Evolutionary conservation across 2,797 vertebrate species (phyloP), one percentile per base, ranked within the genome.

Genomic region (Tragelaphus eurycerus): DNA sequence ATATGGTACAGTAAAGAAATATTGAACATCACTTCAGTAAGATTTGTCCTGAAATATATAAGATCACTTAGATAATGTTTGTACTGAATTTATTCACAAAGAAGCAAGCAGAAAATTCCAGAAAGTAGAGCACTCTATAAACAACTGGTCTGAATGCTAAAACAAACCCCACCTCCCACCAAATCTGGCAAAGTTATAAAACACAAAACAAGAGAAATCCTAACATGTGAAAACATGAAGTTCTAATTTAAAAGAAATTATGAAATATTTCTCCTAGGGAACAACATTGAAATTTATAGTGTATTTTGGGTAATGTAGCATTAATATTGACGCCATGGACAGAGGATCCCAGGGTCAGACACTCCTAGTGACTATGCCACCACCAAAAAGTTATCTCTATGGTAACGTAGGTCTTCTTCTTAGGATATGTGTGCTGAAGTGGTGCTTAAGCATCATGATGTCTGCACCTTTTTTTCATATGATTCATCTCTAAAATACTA

Each of bases 21-120:
- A 87, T 48, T 25, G 25, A 81, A 31, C 7, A 79, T 87, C 12
- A 16, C 14, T 79, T 79, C 13, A n/a, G 15, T 48, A 71, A 62
- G 64, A 60, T 64, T 95, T 90, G 12, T 85, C n/a, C 4, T 74
- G 21, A 79, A 74, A 10, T 67, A 78, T 57, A n/a, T 38, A 79
- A 38, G 8, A 78, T 83, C 17, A 13, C 7, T 52, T 79, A 52
- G 78, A 19, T 52, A 62, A 50, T 59, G 54, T 74, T 95, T 85
- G 7, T 85, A n/a, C 19, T 85, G 14, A 81, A 82, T 91, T 93
- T 81, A 95, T 82, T 79, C 12, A 90, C 55, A 78, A 94, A 7
- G 6, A 81, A 93, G 52, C 6, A 84, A 43, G 34, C n/a, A 87
- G 34, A 85, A 1, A 86, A 95, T 83, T 83, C 19, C 38, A 96